phyloP scores from a whole-genome alignment of 2,888 invertebrate species.

The Pilophorus perplexus region DNA sequence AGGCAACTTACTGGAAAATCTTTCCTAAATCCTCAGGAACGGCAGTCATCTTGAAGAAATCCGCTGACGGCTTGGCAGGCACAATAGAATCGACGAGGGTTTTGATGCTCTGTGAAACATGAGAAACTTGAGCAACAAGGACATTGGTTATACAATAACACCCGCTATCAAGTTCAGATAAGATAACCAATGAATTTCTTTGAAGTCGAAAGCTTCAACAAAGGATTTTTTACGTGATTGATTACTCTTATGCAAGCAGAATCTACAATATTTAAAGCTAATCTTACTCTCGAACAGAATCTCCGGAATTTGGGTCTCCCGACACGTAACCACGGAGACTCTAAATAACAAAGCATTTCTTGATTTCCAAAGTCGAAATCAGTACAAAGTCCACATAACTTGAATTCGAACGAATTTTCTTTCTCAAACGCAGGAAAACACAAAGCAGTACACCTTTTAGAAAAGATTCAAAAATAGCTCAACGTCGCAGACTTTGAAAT shows the following conservation, averaged over 20 bases:
- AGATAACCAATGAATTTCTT: not conserved
- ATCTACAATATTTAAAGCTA: no score
- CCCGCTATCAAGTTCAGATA: conserved; percentile 2
- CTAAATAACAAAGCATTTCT: no score
- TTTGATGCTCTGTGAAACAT: not conserved
- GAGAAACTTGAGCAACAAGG: not conserved
- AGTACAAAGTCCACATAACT: no score
- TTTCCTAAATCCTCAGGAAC: conserved; percentile 23
- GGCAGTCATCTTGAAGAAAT: conserved; percentile 21
- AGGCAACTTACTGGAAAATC: conserved; percentile 32
- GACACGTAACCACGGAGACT: conserved; percentile 2
- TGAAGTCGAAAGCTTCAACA: not conserved
- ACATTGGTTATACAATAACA: not conserved
- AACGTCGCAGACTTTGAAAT: no score
- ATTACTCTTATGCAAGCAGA: no score
- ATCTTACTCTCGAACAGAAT: not conserved
- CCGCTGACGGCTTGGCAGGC: not conserved
- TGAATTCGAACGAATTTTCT: no score
- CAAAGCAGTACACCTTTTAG: no score
- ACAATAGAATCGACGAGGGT: conserved; percentile 6
- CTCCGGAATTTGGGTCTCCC: not conserved
- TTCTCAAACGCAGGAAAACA: no score
- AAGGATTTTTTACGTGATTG: not conserved
- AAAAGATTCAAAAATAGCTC: no score
- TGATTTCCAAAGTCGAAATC: no score